Evolutionary conservation across 2,888 invertebrate species (phyloP).

Genomic region (Ectropis crepuscularia): DNA sequence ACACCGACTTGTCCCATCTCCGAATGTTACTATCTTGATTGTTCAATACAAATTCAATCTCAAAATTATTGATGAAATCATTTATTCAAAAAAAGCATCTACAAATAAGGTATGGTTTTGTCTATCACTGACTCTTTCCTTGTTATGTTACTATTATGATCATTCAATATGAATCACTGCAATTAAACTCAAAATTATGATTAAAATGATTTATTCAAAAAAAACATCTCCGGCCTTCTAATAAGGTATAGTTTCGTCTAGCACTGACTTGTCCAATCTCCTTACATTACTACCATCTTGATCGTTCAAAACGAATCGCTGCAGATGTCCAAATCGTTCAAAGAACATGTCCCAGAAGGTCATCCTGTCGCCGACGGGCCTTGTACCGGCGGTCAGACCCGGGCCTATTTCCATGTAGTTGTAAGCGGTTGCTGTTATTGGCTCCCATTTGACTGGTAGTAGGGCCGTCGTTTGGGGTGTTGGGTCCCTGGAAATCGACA

Average conservation of each 20-base stretch:
- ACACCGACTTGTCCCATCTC: too few relatives aligned
- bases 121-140: not conserved
- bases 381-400: conserved; percentile 41
- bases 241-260: conserved; percentile 8
- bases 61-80: too few relatives aligned
- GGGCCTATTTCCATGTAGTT: conserved; percentile 47
- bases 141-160: too few relatives aligned
- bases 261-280: not conserved
- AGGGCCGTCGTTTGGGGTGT: conserved; percentile 50
- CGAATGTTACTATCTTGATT: too few relatives aligned
- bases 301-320: conserved; percentile 1
- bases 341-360: conserved; percentile 51
- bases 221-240: not conserved
- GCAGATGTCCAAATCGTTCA: conserved; percentile 36
- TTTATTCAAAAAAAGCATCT: too few relatives aligned
- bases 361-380: conserved; percentile 50
- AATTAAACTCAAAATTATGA: too few relatives aligned
- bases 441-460: conserved; percentile 51
- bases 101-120: conserved; percentile 2
- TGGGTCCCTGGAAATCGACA: conserved; percentile 48
- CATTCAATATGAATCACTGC: too few relatives aligned
- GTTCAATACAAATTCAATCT: too few relatives aligned
- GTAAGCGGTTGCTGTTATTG: conserved; percentile 39
- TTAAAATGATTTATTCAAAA: too few relatives aligned
- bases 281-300: not conserved